A percentile compares a stretch with the other conserved stretches of the same genome.
Conservation (phyloP, 2,888 invertebrate genomes). For the Himalopsyche anomala region DNA sequence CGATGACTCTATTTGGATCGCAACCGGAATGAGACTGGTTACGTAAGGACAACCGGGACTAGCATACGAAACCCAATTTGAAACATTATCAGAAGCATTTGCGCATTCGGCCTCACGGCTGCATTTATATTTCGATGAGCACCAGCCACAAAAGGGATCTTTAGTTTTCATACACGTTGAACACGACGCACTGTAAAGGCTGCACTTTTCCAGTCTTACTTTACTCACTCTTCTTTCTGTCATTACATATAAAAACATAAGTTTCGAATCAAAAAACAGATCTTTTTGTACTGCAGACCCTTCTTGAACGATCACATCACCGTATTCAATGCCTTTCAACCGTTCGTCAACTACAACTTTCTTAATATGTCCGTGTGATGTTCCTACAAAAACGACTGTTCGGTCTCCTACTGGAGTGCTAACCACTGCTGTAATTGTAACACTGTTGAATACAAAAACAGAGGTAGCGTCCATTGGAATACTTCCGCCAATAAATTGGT, state of each 20-base stretch:
- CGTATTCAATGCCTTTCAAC: constrained; percentile 91
- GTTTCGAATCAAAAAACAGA: constrained; percentile 93
- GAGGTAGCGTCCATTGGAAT: constrained; percentile 92
- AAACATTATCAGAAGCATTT: constrained; percentile 92
- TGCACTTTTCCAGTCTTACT: constrained; percentile 96
- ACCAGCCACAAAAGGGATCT: constrained; percentile 99
- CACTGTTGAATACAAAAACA: constrained; percentile 86
- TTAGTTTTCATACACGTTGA: constrained; percentile 94
- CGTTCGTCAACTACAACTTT: constrained; percentile 95
- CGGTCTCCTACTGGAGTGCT: constrained; percentile 96
- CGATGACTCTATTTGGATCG: constrained; percentile 94
- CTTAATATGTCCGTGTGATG: constrained; percentile 92
- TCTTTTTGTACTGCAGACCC: constrained; percentile 91
- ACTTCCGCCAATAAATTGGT: constrained; percentile 96
- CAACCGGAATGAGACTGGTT: constrained; percentile 92
- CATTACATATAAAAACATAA: constrained; percentile 95
- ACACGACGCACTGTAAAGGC: constrained; percentile 89
- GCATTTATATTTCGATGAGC: constrained; percentile 96
- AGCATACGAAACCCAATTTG: constrained; percentile 97
- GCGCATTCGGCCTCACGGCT: constrained; percentile 93
- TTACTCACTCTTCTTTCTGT: constrained; percentile 94
- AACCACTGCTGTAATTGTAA: constrained; percentile 91
- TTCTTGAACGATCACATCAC: constrained; percentile 89
- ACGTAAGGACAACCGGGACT: constrained; percentile 98
- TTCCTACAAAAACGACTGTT: constrained; percentile 98